Evolutionary conservation across 2,113 vertebrate species (phyloP).

Genomic region (Ellobius talpinus): DNA sequence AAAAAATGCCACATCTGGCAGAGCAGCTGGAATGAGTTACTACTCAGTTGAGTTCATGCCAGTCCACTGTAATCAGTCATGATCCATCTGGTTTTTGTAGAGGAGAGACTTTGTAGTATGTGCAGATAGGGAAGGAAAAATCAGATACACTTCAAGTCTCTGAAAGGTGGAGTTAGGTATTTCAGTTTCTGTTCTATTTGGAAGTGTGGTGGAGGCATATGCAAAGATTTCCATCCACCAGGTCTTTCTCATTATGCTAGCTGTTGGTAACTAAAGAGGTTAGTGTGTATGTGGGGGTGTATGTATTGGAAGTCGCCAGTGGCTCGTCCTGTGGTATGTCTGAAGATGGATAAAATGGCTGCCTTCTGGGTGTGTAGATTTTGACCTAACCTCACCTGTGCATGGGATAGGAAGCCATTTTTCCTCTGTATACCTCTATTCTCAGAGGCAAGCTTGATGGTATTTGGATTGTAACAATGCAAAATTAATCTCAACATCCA

Average conservation of each 20-base stretch:
- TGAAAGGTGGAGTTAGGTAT: background rate
- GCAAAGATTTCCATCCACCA: background rate
- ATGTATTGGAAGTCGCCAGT: background rate
- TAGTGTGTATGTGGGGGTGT: background rate
- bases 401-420: background rate
- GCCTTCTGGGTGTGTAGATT: background rate
- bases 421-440: accelerated
- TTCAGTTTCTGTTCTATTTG: background rate
- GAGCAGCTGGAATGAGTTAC: background rate
- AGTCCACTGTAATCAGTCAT: background rate
- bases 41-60: background rate
- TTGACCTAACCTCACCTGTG: background rate
- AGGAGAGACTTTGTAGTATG: background rate
- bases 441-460: background rate
- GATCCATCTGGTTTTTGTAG: conserved; percentile 4
- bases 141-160: background rate
- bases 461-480: background rate
- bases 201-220: accelerated
- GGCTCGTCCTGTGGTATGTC: background rate
- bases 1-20: conserved; percentile 29
- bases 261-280: background rate
- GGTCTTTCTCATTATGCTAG: background rate
- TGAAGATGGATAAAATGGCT: background rate
- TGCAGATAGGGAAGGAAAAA: background rate
- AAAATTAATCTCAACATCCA: background rate